Evolutionary conservation across 2,888 invertebrate genomes (phyloP).

Genomic region (Dendrolimus houi): DNA sequence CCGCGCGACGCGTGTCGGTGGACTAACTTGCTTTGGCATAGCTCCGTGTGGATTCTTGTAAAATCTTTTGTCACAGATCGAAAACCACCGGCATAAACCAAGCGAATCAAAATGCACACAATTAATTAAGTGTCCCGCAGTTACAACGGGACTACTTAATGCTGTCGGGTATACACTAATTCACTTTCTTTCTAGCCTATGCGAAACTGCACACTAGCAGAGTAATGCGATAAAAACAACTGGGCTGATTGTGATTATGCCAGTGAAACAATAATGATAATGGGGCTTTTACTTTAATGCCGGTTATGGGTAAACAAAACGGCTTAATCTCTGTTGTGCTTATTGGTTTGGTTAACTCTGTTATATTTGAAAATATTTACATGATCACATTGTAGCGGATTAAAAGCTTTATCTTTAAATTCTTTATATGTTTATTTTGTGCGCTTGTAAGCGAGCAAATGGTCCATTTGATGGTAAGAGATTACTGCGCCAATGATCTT

Average conservation of each 20-base stretch:
- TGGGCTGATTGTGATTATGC: constrained; percentile 31
- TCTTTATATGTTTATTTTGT: no score
- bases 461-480: no score
- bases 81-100: constrained; percentile 60
- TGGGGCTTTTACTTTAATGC: background rate
- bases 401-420: no score
- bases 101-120: constrained; percentile 48
- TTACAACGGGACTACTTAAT: constrained; percentile 25
- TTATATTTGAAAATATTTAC: background rate
- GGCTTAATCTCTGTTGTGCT: background rate
- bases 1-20: constrained; percentile 36
- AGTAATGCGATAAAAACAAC: constrained; percentile 29
- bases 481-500: no score
- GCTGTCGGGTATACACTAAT: constrained; percentile 38
- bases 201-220: constrained; percentile 29
- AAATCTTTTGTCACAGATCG: constrained; percentile 44
- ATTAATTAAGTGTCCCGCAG: constrained; percentile 29
- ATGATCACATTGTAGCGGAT: no score
- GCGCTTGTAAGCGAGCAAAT: no score
- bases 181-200: constrained; percentile 61
- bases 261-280: constrained; percentile 13
- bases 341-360: background rate
- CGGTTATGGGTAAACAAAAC: background rate
- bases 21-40: constrained; percentile 34
- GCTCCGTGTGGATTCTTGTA: constrained; percentile 16